phyloP scores from a whole-genome alignment of 2,797 vertebrate genomes.

The Paramormyrops hopkinsi region DNA sequence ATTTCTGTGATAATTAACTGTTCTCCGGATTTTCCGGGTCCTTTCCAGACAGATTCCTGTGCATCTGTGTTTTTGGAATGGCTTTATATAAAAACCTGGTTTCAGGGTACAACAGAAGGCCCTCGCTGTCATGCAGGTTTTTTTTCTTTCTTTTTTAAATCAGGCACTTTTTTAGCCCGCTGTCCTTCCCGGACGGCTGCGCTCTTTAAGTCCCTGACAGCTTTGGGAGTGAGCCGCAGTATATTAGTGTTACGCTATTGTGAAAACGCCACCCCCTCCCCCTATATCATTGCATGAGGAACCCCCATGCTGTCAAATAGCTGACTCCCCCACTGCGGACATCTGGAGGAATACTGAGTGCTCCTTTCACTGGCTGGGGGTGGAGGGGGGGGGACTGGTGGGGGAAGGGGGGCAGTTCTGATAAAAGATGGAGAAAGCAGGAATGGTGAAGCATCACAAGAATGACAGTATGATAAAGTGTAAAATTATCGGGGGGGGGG shows the following conservation, averaged over 20 bases:
- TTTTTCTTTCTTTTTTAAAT: not conserved
- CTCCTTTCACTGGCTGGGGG: not conserved
- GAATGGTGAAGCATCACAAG: not conserved
- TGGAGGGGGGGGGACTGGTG: not conserved
- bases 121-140: not conserved
- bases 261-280: not conserved
- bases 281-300: not conserved
- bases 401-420: not conserved
- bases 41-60: not conserved
- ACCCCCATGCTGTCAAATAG: not conserved
- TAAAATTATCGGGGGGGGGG: not conserved
- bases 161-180: not conserved
- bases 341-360: not conserved
- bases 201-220: not conserved
- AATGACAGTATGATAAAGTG: not conserved
- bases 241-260: not conserved
- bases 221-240: not conserved
- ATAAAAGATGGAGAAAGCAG: not conserved
- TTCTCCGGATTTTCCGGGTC: not conserved
- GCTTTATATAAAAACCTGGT: not conserved
- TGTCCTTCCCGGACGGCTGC: not conserved
- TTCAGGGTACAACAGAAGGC: not conserved
- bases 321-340: not conserved
- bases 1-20: not conserved
- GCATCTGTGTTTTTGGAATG: not conserved